Evolutionary conservation across 1,140 invertebrate species (phyloP).

Genomic region (Subanguina moxae): DNA sequence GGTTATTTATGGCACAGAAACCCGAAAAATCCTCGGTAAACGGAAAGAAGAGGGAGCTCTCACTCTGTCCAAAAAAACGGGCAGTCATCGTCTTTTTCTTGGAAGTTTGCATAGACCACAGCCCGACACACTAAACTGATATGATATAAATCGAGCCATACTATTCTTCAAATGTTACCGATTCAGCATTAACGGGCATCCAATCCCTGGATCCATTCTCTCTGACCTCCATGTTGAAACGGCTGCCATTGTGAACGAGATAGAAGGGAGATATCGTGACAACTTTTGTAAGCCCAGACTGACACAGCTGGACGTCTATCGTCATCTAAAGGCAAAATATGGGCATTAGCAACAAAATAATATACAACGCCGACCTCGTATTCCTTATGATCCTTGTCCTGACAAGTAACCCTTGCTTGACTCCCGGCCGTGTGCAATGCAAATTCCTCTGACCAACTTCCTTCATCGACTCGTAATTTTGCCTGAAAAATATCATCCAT

Average conservation of each 20-base stretch:
- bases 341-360: no score
- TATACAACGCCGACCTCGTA: no score
- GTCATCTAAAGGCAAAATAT: no score
- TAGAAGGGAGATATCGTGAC: conserved; percentile 91
- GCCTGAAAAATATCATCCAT: conserved; percentile 19
- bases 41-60: conserved; percentile 74
- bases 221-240: conserved; percentile 71
- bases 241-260: conserved; percentile 81
- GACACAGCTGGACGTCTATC: conserved; percentile 81
- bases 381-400: conserved; percentile 66
- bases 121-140: conserved; percentile 72
- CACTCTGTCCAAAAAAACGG: conserved; percentile 63
- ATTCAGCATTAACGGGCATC: conserved; percentile 48
- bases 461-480: conserved; percentile 27
- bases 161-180: no score
- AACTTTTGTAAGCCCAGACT: conserved; percentile 87
- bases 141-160: no score
- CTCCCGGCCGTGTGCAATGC: conserved; percentile 92
- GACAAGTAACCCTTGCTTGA: conserved; percentile 79
- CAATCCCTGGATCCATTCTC: conserved; percentile 64
- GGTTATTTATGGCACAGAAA: conserved; percentile 73
- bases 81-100: conserved; percentile 61
- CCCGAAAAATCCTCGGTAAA: conserved; percentile 78
- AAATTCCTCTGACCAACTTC: conserved; percentile 75
- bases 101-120: conserved; percentile 72